phyloP scores from a whole-genome alignment of 2,797 vertebrate species.

The Myotis findleyi region DNA sequence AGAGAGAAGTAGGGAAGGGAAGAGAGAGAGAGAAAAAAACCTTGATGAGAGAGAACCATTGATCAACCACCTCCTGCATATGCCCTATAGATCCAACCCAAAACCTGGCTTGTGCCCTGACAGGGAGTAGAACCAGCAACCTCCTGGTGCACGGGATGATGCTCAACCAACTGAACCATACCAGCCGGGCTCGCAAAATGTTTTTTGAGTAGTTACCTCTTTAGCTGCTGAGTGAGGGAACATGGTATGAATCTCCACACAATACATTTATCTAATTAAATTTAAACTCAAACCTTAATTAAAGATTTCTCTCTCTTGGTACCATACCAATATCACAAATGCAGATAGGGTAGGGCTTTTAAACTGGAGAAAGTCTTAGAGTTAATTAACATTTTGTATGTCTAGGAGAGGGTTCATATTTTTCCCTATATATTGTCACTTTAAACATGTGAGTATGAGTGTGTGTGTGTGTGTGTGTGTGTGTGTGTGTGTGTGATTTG shows the following conservation, averaged over 20 bases:
- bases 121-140: no score
- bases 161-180: no score
- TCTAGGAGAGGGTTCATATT: conserved; percentile 82
- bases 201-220: background rate
- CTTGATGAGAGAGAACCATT: no score
- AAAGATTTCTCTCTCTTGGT: conserved; percentile 75
- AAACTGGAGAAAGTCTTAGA: conserved; percentile 75
- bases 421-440: conserved; percentile 78
- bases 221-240: background rate
- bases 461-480: conserved; percentile 74
- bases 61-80: no score
- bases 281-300: conserved; percentile 73
- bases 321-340: conserved; percentile 75
- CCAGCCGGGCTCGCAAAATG: background rate
- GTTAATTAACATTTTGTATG: conserved; percentile 79
- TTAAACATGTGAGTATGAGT: conserved; percentile 79
- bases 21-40: no score
- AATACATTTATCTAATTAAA: conserved; percentile 60
- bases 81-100: no score
- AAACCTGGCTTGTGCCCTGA: no score
- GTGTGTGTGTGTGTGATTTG: conserved; percentile 70
- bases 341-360: conserved; percentile 61
- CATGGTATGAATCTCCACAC: conserved; percentile 43
- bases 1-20: no score
- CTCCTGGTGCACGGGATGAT: no score